Base-by-base conservation (phyloP, 1,140 invertebrate species). In the Drosophila punjabiensis region DNA sequence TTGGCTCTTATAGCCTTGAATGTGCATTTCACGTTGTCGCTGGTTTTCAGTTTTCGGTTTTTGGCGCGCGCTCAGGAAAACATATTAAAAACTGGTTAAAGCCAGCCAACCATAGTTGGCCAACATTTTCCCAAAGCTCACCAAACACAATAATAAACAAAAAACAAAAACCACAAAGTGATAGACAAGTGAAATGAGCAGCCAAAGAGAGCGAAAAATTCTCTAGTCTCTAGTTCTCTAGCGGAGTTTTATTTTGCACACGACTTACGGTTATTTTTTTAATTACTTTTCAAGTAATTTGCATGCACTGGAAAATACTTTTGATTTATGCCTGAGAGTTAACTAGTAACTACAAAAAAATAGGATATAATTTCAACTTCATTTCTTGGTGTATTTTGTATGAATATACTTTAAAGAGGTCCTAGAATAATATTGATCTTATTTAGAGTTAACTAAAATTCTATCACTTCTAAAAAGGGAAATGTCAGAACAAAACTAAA, bases 1-100 rank as follows among this genome's bases (percentile, higher is more conserved):
- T 68, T 41, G 52, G 55, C 55, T 58, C 53, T 71, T 76, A 76
- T 68, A 88, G 84, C 84, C 84, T 88, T 88, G 84, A 88, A 88
- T 85, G 85, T 88, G 85, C 84, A 88, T 88, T 88, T 88, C 75
- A 81, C 80, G 77, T 67, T 74, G 77, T 74, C 69, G 64, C 61
- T 87, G 55, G 75, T 77, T 79, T 80, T 77, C 60, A 50, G 66
- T 68, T 71, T 68, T 68, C 33, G 60, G 65, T 86, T 86, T 87
- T 88, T 88, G 85, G 85, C 85, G 85, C 85, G 85, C 79, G 81
- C 58, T 73, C 63, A 73, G 80, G 70, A 68, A 87, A 87, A 84
- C 53, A 65, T 53, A 32, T 48, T 20, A 63, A 65, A 70, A 68
- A 77, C 78, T 63, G 70, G 74, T 76, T 55, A 52, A 66, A 59